phyloP scores from a whole-genome alignment of 2,888 invertebrate species.

The Apocheima hispidaria region DNA sequence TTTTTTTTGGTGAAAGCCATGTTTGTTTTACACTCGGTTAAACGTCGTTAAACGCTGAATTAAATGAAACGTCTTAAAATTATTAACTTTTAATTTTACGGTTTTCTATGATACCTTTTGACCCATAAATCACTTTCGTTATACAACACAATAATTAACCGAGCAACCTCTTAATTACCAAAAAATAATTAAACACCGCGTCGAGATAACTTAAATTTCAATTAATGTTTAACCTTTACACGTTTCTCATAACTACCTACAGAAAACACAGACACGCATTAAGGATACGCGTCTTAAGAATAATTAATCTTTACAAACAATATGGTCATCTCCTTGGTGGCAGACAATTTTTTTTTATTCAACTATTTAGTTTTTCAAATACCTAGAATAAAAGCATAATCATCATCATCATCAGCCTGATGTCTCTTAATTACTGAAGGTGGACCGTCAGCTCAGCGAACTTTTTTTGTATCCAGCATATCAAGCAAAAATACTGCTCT shows the following conservation, averaged over 20 bases:
- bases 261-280: conserved; percentile 10
- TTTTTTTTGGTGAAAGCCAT: background rate
- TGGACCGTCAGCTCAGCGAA: too few species aligned
- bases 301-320: too few species aligned
- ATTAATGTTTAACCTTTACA: conserved; percentile 28
- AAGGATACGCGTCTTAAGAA: background rate
- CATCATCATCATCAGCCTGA: too few species aligned
- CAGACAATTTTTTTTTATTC: too few species aligned
- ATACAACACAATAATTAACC: conserved; percentile 23
- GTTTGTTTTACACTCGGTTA: background rate
- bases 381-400: too few species aligned
- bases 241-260: conserved; percentile 16
- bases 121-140: conserved; percentile 28
- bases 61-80: background rate
- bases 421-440: too few species aligned
- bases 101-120: conserved; percentile 9
- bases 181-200: conserved; percentile 24
- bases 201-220: conserved; percentile 27
- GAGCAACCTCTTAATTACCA: conserved; percentile 27
- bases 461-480: too few species aligned
- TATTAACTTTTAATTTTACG: conserved; percentile 37
- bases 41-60: background rate
- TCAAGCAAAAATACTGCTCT: too few species aligned
- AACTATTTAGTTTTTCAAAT: too few species aligned
- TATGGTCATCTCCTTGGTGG: too few species aligned